Evolutionary conservation across 2,888 invertebrate species (phyloP).

Genomic region (Morinoia aosen): DNA sequence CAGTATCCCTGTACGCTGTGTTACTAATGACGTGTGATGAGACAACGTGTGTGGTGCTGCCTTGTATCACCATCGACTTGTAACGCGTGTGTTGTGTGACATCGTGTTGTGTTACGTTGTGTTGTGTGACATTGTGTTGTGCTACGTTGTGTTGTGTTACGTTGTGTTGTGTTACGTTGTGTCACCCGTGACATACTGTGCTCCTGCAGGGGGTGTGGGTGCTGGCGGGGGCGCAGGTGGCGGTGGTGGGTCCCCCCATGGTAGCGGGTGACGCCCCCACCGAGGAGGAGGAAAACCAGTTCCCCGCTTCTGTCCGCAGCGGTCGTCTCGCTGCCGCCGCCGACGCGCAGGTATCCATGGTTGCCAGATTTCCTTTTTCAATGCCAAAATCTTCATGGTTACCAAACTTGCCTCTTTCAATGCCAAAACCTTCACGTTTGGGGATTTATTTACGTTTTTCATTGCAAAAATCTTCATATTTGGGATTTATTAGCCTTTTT

Average conservation of each 20-base stretch:
- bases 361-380: too few relatives aligned
- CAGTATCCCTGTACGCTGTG: too few relatives aligned
- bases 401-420: too few relatives aligned
- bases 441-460: too few relatives aligned
- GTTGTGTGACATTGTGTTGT: background rate
- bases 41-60: background rate
- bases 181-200: background rate
- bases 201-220: slow-evolving; percentile 31
- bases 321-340: background rate
- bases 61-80: background rate
- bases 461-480: too few relatives aligned
- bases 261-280: background rate
- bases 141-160: background rate
- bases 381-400: too few relatives aligned
- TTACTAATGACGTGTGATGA: too few relatives aligned
- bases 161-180: background rate
- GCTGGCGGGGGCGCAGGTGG: background rate
- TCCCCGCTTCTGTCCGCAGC: background rate
- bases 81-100: background rate
- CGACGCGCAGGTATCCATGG: too few relatives aligned
- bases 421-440: too few relatives aligned
- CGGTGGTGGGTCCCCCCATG: background rate
- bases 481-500: too few relatives aligned
- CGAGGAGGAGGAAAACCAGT: background rate
- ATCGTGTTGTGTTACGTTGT: background rate